phyloP scores from a whole-genome alignment of 2,113 vertebrate species.

The human region DNA sequence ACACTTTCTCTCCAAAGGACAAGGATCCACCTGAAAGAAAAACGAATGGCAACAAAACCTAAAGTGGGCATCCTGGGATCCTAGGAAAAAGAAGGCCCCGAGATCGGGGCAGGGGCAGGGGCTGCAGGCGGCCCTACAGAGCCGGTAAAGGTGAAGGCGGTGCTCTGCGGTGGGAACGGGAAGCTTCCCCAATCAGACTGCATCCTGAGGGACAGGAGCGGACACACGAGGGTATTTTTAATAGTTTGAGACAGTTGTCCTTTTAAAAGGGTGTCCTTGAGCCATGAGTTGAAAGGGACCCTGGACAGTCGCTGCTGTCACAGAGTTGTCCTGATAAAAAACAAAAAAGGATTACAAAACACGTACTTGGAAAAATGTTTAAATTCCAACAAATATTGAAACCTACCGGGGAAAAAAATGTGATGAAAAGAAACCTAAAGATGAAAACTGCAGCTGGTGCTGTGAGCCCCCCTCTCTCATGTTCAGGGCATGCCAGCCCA shows the following conservation, averaged over 20 bases:
- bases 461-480: neutral
- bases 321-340: no score
- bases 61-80: neutral
- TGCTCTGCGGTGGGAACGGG: no score
- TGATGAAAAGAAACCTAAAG: neutral
- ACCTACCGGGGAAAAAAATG: neutral
- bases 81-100: neutral
- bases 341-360: neutral
- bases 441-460: neutral
- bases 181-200: neutral
- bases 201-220: no score
- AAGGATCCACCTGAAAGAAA: neutral
- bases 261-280: neutral
- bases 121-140: no score
- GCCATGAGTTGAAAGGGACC: neutral
- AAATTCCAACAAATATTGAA: neutral
- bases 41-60: neutral
- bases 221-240: neutral
- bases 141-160: no score
- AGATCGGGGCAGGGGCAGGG: neutral
- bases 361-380: neutral
- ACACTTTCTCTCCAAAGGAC: neutral
- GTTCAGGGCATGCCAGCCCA: neutral
- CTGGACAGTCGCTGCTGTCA: neutral
- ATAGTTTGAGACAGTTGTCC: neutral